Evolutionary conservation across 92 coral and sea anemone species (phyloP).

Genomic region (Chrysogorgia sp.): DNA sequence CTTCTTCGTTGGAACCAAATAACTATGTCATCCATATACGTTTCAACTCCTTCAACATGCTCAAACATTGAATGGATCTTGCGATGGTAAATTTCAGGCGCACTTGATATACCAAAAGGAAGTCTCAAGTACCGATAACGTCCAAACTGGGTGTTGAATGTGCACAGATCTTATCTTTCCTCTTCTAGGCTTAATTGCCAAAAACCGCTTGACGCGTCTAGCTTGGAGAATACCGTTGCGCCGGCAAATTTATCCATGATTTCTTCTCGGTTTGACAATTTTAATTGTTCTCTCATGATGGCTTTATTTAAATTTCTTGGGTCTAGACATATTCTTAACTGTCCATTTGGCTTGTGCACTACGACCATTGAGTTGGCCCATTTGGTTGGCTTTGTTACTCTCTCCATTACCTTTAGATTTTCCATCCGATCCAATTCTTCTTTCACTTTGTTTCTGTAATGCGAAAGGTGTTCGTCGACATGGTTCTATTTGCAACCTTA

Average conservation of each 20-base stretch:
- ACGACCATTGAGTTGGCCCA: slow-evolving; percentile 30
- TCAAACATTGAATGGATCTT: not conserved
- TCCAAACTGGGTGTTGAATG: not conserved
- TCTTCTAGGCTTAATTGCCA: not conserved
- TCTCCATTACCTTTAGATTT: not conserved
- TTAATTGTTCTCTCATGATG: too few relatives aligned
- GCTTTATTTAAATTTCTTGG: not conserved
- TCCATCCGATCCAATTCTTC: slow-evolving; percentile 10
- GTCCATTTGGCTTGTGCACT: not conserved
- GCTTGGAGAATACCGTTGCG: not conserved
- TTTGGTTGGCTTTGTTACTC: slow-evolving; percentile 7
- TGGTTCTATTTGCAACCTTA: slow-evolving; percentile 36
- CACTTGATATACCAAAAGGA: slow-evolving; percentile 18
- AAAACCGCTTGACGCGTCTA: not conserved
- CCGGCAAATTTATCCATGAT: too few relatives aligned
- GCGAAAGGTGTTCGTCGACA: slow-evolving; percentile 12
- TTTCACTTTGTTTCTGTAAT: slow-evolving; percentile 11
- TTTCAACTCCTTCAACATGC: not conserved
- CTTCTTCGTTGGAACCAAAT: not conserved
- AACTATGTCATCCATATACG: too few relatives aligned
- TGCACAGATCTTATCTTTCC: not conserved
- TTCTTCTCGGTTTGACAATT: too few relatives aligned
- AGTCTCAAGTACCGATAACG: not conserved
- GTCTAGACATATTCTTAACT: slow-evolving; percentile 2
- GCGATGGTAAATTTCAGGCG: slow-evolving; percentile 1